Conservation (phyloP, 1,140 invertebrate genomes). For the Drosophila ohnishii region DNA sequence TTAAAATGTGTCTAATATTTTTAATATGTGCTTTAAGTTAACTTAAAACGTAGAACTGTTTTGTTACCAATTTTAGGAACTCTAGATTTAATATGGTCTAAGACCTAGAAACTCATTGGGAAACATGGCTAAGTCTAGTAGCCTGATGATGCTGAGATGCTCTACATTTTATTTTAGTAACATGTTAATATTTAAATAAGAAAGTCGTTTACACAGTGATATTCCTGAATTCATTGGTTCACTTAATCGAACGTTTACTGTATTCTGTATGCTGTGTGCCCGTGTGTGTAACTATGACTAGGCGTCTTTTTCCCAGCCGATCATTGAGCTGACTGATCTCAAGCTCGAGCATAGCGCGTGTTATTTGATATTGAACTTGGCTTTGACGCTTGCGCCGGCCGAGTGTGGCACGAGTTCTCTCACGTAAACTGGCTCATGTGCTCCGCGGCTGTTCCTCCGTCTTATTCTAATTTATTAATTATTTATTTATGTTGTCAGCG, state of each 20-base stretch:
- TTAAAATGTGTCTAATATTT: too few species aligned
- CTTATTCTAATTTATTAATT: slow-evolving; percentile 74
- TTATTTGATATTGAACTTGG: slow-evolving; percentile 79
- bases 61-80: not conserved
- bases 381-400: slow-evolving; percentile 41
- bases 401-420: slow-evolving; percentile 55
- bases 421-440: slow-evolving; percentile 50
- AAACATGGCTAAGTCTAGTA: too few species aligned
- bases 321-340: slow-evolving; percentile 46
- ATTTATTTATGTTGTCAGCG: slow-evolving; percentile 75
- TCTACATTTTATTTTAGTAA: too few species aligned
- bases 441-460: slow-evolving; percentile 41
- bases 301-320: slow-evolving; percentile 34
- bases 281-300: slow-evolving; percentile 35
- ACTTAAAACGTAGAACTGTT: not conserved
- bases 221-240: too few species aligned
- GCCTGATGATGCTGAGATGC: too few species aligned
- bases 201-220: too few species aligned
- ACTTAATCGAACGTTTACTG: not conserved
- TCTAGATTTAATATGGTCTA: not conserved
- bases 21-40: too few species aligned
- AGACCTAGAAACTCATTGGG: not conserved
- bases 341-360: slow-evolving; percentile 52
- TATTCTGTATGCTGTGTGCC: slow-evolving; percentile 4
- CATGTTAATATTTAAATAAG: too few species aligned